Evolutionary conservation across 2,797 vertebrate genomes (phyloP).

Genomic region (Siniperca undulata): DNA sequence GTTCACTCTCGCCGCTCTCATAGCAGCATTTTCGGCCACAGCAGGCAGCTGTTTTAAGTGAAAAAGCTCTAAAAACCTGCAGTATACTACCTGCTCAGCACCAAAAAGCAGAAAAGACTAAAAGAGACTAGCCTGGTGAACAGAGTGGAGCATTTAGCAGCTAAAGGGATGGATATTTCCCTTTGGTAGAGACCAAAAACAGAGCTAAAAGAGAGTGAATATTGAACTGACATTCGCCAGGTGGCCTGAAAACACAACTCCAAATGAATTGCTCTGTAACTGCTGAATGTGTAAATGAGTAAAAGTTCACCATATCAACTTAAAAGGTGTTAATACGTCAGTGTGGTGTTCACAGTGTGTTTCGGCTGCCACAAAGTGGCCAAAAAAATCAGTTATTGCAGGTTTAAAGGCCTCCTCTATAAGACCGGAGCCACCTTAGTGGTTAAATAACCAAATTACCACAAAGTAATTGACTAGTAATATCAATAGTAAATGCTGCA

Average conservation of each 20-base stretch:
- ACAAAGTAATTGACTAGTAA: not conserved
- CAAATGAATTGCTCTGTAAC: not conserved
- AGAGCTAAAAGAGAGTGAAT: not conserved
- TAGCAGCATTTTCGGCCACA: too few species aligned
- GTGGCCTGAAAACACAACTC: not conserved
- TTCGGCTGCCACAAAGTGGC: not conserved
- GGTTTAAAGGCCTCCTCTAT: not conserved
- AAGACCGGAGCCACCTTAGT: not conserved
- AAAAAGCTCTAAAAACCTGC: not conserved
- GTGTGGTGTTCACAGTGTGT: not conserved
- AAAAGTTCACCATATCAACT: not conserved
- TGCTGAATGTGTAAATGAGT: not conserved
- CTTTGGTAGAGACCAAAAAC: not conserved
- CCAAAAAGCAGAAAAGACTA: not conserved
- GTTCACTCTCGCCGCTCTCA: too few species aligned
- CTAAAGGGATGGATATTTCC: not conserved
- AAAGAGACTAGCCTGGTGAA: not conserved
- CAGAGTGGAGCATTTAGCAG: not conserved
- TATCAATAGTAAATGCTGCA: not conserved
- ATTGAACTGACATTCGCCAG: not conserved
- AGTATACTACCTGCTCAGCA: not conserved
- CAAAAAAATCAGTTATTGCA: not conserved
- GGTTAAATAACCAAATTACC: not conserved
- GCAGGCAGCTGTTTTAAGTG: not conserved
- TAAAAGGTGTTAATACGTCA: too few species aligned